Percentiles rank a stretch among this genome's conserved stretches.
phyloP scores from a whole-genome alignment of 2,888 invertebrate species.

The Trachelus troglodyta region DNA sequence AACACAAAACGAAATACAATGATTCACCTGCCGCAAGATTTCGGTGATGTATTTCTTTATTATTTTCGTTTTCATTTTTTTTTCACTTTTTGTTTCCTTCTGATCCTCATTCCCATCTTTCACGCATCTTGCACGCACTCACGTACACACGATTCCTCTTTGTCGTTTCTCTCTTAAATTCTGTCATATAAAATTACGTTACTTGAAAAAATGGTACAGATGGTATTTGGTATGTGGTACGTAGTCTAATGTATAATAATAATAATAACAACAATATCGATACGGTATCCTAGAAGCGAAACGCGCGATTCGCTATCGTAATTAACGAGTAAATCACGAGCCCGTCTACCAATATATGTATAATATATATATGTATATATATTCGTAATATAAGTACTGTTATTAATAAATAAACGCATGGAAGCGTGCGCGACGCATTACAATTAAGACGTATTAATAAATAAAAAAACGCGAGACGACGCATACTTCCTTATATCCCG shows the following conservation, averaged over 20 bases:
- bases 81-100: slow-evolving; percentile 14
- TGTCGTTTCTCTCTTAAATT: slow-evolving; percentile 5
- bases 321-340: not conserved
- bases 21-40: slow-evolving; percentile 7
- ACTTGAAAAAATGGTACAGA: slow-evolving; percentile 49
- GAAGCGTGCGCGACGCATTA: not conserved
- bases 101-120: slow-evolving; percentile 15
- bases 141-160: slow-evolving; percentile 25
- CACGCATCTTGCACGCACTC: slow-evolving; percentile 22
- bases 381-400: not conserved
- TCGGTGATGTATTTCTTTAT: not conserved
- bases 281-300: slow-evolving; percentile 13
- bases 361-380: not conserved
- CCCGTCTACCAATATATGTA: not conserved
- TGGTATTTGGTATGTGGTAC: slow-evolving; percentile 34
- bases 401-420: not conserved
- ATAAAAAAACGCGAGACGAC: not conserved
- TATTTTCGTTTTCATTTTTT: not conserved
- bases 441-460: not conserved
- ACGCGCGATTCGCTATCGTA: slow-evolving; percentile 3
- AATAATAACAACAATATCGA: slow-evolving; percentile 22
- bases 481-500: not conserved
- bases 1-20: slow-evolving; percentile 38
- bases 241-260: slow-evolving; percentile 13
- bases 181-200: slow-evolving; percentile 53